Conservation (phyloP, 2,113 vertebrate species). For the Entelurus aequoreus region DNA sequence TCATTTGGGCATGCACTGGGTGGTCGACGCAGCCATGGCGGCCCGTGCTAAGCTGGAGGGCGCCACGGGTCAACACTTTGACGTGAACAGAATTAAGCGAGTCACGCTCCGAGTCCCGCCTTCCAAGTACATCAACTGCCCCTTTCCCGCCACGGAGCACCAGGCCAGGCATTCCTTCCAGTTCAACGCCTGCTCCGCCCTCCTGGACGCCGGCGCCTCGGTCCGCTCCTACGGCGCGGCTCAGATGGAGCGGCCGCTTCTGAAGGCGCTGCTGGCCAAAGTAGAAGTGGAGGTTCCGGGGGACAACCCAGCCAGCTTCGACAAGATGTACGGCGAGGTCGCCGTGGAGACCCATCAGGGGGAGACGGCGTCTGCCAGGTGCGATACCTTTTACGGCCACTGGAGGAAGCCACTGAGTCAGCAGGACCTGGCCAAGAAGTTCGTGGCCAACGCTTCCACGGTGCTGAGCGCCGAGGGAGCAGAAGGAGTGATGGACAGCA, state of each 20-base stretch:
- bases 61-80: constrained; percentile 24
- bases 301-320: constrained; percentile 83
- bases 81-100: constrained; percentile 61
- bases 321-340: constrained; percentile 82
- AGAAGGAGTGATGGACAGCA: constrained; percentile 69
- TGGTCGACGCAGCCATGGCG: constrained; percentile 78
- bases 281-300: constrained; percentile 74
- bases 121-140: constrained; percentile 80
- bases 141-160: constrained; percentile 78
- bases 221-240: constrained; percentile 69
- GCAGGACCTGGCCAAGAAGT: constrained; percentile 80
- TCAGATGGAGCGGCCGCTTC: constrained; percentile 59
- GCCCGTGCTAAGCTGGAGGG: constrained; percentile 68
- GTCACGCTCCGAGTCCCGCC: constrained; percentile 79
- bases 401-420: constrained; percentile 86
- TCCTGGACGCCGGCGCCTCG: constrained; percentile 75
- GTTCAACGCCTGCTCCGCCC: constrained; percentile 79
- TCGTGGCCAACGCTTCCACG: constrained; percentile 70
- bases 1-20: constrained; percentile 90
- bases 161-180: constrained; percentile 93
- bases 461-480: constrained; percentile 62
- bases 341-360: constrained; percentile 59
- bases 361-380: constrained; percentile 41
- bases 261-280: constrained; percentile 74
- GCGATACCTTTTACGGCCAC: constrained; percentile 86